Conservation (phyloP, 2,113 vertebrate species). For the Neoarius graeffei region DNA sequence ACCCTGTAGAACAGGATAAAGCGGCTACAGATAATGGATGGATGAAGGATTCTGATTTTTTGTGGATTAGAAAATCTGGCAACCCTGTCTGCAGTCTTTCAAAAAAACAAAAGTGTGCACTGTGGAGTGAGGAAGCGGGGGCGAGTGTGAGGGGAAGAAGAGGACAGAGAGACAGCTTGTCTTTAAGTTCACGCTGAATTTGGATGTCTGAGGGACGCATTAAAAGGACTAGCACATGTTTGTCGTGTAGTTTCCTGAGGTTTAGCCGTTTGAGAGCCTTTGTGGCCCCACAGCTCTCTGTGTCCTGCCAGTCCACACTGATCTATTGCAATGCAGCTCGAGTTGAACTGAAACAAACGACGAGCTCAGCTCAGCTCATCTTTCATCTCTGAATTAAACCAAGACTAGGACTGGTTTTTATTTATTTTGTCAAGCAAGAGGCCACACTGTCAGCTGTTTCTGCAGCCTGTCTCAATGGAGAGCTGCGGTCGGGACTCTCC, state of each 20-base stretch:
- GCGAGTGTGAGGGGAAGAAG: background rate
- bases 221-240: background rate
- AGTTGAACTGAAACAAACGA: background rate
- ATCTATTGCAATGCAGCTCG: constrained; percentile 20
- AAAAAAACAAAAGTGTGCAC: constrained; percentile 20
- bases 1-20: too few relatives aligned
- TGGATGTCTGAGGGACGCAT: background rate
- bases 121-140: constrained; percentile 7
- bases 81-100: constrained; percentile 37
- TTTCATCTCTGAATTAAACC: constrained; percentile 2
- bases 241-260: background rate
- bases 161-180: background rate
- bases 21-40: too few relatives aligned
- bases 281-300: background rate
- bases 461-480: constrained; percentile 44
- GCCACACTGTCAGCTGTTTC: background rate
- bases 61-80: background rate
- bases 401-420: too few relatives aligned
- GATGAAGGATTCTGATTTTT: too few relatives aligned
- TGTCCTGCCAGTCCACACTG: too few relatives aligned
- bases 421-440: background rate
- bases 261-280: background rate
- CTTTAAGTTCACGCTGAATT: background rate
- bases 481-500: constrained; percentile 23
- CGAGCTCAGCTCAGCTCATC: background rate